phyloP scores from a whole-genome alignment of 92 coral and sea anemone genomes.

The Umimayanthus chanpuru region DNA sequence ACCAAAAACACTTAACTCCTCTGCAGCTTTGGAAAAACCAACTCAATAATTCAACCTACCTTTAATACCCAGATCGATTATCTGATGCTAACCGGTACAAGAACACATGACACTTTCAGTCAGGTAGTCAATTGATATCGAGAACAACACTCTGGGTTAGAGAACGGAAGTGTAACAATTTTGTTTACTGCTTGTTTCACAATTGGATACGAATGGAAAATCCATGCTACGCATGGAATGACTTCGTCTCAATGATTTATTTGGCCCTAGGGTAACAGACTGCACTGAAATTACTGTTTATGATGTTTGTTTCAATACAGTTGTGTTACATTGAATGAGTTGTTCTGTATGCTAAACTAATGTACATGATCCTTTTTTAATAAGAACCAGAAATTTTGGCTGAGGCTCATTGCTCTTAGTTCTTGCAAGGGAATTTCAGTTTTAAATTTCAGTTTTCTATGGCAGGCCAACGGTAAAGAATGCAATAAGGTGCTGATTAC shows the following conservation, averaged over 20 bases:
- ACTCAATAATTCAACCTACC: neutral
- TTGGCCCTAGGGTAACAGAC: neutral
- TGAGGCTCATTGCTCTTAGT: too few species aligned
- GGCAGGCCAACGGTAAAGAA: too few species aligned
- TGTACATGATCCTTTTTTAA: neutral
- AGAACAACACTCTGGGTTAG: neutral
- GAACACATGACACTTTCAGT: neutral
- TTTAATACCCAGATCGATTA: neutral
- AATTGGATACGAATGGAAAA: slow-evolving; percentile 30
- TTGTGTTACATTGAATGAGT: neutral
- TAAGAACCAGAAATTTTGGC: too few species aligned
- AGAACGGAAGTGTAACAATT: slow-evolving; percentile 31
- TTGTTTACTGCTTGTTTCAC: slow-evolving; percentile 29
- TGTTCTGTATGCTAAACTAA: neutral
- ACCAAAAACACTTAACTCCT: neutral
- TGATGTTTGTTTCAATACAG: neutral
- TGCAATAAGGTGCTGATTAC: too few species aligned
- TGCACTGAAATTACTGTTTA: neutral
- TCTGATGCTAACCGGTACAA: neutral
- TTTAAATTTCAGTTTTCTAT: too few species aligned
- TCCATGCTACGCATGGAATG: slow-evolving; percentile 31
- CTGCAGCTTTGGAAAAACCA: neutral
- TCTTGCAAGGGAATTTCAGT: too few species aligned
- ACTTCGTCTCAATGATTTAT: neutral
- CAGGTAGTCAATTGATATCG: neutral